Percentiles rank a stretch among this genome's conserved stretches.
Evolutionary conservation across 2,113 vertebrate genomes (phyloP).

Genomic region (Butorides virescens): DNA sequence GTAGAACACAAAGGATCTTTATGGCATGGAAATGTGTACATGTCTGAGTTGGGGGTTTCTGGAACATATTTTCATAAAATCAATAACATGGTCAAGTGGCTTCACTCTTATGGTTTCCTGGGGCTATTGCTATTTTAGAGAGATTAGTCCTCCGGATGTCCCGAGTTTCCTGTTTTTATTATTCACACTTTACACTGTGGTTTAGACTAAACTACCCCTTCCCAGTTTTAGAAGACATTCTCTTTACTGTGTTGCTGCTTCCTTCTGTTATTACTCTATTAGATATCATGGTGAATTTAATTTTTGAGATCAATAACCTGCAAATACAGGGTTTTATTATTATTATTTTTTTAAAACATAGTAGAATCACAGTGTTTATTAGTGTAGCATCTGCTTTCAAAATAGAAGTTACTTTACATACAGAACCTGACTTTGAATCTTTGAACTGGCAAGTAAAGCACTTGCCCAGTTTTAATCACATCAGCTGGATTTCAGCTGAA

Average conservation of each 20-base stretch:
- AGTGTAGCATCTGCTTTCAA: background rate
- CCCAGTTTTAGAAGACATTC: conserved; percentile 33
- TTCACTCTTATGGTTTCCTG: conserved; percentile 56
- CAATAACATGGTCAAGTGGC: conserved; percentile 2
- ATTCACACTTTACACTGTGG: conserved; percentile 35
- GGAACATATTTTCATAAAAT: conserved; percentile 25
- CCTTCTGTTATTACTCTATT: background rate
- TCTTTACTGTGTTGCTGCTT: background rate
- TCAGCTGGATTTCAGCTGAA: background rate
- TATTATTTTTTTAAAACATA: background rate
- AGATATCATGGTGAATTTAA: background rate
- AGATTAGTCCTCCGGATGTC: conserved; percentile 39
- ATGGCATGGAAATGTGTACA: background rate
- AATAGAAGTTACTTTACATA: background rate
- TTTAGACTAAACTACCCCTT: conserved; percentile 57
- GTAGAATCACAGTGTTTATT: background rate
- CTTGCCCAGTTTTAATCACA: background rate
- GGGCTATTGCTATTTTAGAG: conserved; percentile 54
- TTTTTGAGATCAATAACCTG: background rate
- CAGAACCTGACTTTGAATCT: background rate
- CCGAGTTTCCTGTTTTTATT: conserved; percentile 59
- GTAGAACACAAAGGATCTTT: background rate
- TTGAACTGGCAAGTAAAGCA: background rate
- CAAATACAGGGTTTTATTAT: background rate
- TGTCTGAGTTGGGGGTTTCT: background rate